These are phyloP conservation scores for Lipophrys pholis DNA, from an alignment of 2,113 vertebrate species.

Conservation along the genomic window DNA sequence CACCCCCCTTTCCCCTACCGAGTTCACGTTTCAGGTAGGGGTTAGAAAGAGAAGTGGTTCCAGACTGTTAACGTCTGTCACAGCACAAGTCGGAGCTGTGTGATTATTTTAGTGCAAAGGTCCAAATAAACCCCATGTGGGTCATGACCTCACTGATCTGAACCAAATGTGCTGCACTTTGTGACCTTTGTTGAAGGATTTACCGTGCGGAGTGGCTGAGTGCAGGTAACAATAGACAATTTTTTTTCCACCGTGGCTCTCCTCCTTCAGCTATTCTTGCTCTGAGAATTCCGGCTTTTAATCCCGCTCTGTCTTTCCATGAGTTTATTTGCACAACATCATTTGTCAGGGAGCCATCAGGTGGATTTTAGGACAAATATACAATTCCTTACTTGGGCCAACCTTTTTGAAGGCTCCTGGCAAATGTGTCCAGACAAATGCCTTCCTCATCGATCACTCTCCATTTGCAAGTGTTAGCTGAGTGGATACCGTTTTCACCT, in stretches of 20 bases:
- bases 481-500: slow-evolving; percentile 5
- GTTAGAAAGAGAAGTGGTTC: slow-evolving; percentile 66
- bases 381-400: slow-evolving; percentile 56
- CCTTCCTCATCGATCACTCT: slow-evolving; percentile 42
- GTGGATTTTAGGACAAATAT: slow-evolving; percentile 65
- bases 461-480: slow-evolving; percentile 22
- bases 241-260: slow-evolving; percentile 19
- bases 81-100: slow-evolving; percentile 58
- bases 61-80: slow-evolving; percentile 72
- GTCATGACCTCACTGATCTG: slow-evolving; percentile 75
- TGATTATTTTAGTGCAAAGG: slow-evolving; percentile 77
- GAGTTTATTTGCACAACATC: slow-evolving; percentile 55
- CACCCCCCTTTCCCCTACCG: background rate
- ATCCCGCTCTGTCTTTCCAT: slow-evolving; percentile 15
- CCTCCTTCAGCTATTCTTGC: slow-evolving; percentile 26
- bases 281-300: slow-evolving; percentile 29
- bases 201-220: slow-evolving; percentile 27
- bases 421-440: slow-evolving; percentile 62
- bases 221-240: slow-evolving; percentile 18
- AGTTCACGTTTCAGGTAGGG: slow-evolving; percentile 53
- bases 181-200: slow-evolving; percentile 59
- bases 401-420: slow-evolving; percentile 42
- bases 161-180: slow-evolving; percentile 77
- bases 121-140: slow-evolving; percentile 76
- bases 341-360: slow-evolving; percentile 58